Evolutionary conservation across 2,113 vertebrate genomes (phyloP).

Genomic region (Erpornis zantholeuca): DNA sequence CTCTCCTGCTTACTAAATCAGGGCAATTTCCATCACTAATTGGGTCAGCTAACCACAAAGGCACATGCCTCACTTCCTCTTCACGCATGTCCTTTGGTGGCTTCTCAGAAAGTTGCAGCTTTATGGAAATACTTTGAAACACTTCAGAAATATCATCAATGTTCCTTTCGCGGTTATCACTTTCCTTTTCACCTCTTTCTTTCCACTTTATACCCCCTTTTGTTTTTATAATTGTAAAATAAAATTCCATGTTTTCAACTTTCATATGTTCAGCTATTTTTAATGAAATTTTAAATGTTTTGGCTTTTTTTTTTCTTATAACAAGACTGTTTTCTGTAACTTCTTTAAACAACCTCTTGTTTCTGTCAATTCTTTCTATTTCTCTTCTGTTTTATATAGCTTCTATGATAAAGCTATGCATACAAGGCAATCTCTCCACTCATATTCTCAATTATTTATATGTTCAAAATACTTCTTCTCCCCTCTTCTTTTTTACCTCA

Average conservation of each 20-base stretch:
- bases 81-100: neutral
- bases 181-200: neutral
- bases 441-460: neutral
- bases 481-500: neutral
- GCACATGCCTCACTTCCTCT: slow-evolving; percentile 11
- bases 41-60: slow-evolving; percentile 36
- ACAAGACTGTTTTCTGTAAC: neutral
- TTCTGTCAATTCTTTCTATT: neutral
- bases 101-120: slow-evolving; percentile 37
- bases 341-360: neutral
- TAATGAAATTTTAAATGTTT: neutral
- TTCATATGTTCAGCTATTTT: neutral
- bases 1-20: neutral
- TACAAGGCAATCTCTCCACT: neutral
- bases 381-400: neutral
- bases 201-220: neutral
- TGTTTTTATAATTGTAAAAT: neutral
- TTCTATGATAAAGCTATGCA: neutral
- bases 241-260: neutral
- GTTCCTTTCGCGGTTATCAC: neutral
- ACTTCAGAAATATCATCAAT: neutral
- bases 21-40: neutral
- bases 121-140: neutral
- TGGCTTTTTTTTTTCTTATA: neutral
- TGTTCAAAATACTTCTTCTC: neutral